phyloP scores from a whole-genome alignment of 92 coral and sea anemone genomes.

The Isaurus tuberculatus region DNA sequence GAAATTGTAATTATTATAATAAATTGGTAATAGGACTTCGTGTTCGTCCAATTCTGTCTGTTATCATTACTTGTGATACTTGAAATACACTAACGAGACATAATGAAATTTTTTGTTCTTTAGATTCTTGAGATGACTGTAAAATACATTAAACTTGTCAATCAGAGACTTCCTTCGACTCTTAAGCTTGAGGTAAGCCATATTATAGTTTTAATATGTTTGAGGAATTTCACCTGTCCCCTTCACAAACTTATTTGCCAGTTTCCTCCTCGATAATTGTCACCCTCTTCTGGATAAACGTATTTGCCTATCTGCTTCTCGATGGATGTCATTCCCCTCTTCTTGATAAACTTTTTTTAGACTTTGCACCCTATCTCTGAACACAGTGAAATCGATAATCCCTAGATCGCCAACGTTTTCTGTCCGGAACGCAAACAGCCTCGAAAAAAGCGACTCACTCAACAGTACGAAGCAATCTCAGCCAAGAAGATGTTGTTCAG shows the following conservation, averaged over 20 bases:
- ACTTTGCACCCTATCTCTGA: no score
- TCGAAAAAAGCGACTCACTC: conserved; percentile 31
- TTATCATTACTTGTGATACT: no score
- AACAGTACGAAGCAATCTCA: conserved; percentile 11
- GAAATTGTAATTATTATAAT: no score
- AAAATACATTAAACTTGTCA: conserved; percentile 76
- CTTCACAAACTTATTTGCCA: neutral
- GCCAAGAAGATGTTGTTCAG: conserved; percentile 25
- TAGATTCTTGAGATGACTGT: conserved; percentile 95
- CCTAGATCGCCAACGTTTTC: conserved; percentile 18
- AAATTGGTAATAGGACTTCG: no score
- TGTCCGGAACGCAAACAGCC: conserved; percentile 39
- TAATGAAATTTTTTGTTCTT: neutral
- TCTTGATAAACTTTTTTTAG: no score
- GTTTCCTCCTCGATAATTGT: neutral
- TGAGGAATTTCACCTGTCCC: neutral
- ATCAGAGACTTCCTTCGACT: conserved; percentile 70
- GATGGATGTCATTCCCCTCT: no score
- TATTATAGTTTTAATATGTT: neutral
- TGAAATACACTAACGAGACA: neutral
- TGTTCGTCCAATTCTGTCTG: no score
- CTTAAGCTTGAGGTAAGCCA: conserved; percentile 78
- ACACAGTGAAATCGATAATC: neutral
- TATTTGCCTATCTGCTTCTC: no score
- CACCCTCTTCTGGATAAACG: no score